phyloP scores from a whole-genome alignment of 2,888 invertebrate species.

The Leistus spinibarbis region DNA sequence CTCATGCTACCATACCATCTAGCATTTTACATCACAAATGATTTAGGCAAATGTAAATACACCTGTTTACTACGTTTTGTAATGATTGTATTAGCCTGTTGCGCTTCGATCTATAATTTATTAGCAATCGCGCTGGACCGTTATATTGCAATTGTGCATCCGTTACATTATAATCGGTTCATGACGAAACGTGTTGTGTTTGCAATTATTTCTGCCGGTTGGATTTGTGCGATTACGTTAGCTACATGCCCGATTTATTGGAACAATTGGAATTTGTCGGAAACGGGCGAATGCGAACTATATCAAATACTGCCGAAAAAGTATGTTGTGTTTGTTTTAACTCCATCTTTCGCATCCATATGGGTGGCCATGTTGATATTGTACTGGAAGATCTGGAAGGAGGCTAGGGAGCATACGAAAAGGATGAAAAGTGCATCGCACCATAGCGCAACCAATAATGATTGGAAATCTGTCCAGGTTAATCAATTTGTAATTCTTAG shows the following conservation, averaged over 20 bases:
- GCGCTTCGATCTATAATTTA: slow-evolving; percentile 79
- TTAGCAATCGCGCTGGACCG: slow-evolving; percentile 80
- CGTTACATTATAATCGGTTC: slow-evolving; percentile 76
- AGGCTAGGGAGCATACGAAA: slow-evolving; percentile 74
- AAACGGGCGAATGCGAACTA: slow-evolving; percentile 66
- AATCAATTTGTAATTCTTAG: neutral
- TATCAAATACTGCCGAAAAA: slow-evolving; percentile 64
- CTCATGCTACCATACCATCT: slow-evolving; percentile 78
- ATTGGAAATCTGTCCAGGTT: slow-evolving; percentile 80
- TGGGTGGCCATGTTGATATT: slow-evolving; percentile 78
- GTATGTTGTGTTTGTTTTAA: slow-evolving; percentile 61
- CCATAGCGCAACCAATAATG: slow-evolving; percentile 56
- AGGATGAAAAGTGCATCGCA: slow-evolving; percentile 68
- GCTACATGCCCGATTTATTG: slow-evolving; percentile 76
- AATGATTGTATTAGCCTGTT: slow-evolving; percentile 75
- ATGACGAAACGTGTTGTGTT: slow-evolving; percentile 73
- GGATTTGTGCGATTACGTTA: slow-evolving; percentile 69
- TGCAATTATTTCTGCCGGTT: slow-evolving; percentile 68
- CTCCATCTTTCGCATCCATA: slow-evolving; percentile 73
- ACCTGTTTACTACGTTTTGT: slow-evolving; percentile 76
- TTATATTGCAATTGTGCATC: slow-evolving; percentile 80
- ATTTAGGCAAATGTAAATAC: slow-evolving; percentile 64
- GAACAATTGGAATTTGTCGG: slow-evolving; percentile 68
- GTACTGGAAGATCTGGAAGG: slow-evolving; percentile 79
- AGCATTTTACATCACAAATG: slow-evolving; percentile 70